Base-by-base conservation (phyloP, 2,888 invertebrate species). In the Drosophila rellima region DNA sequence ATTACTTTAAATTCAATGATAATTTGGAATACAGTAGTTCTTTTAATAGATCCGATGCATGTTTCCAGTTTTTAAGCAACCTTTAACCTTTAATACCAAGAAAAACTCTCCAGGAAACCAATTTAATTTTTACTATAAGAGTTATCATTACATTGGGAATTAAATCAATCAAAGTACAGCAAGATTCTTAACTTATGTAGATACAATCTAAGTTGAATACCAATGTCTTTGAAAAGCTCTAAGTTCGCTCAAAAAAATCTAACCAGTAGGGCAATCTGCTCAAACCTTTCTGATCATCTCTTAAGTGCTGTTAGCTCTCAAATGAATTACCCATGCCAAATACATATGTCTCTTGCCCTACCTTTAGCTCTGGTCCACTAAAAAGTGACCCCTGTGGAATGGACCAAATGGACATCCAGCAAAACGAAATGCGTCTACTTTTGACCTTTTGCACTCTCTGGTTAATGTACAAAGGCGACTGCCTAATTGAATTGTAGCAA, bases 401-500 rank as follows among this genome's bases (percentile, higher is more conserved):
- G 29, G 18, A 47, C 29, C 35, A 59, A 60, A 40, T 13, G 44
- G 42, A 50, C 31, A 18, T 6, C 15, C 26, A 39, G 47, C 37
- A 47, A 51, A 44, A 10, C 54, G 57, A 70, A 60, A 57, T 66
- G 56, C 17, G 52, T 44, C 62, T 64, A 60, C 64, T 73, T 82
- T 48, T 62, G 80, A 66, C 64, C 64, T 68, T 64, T 66, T 39
- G 61, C 65, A 17, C n/a, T 48, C 31, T 74, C 51, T 57, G 76
- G 64, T 70, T 64, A 80, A 55, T 33, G 64, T 17, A 63, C 68
- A 75, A 66, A 68, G 61, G 59, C 67, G 55, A 64, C 64, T 62
- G 72, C 48, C 75, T 89, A 87, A 83, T 89, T 83, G 85, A 83
- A 83, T 83, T 83, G 85, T 89, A 84, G 67, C 66, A 68, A 65